Evolutionary conservation across 2,113 vertebrate species (phyloP).

Genomic region (Dendrocopos noguchii): DNA sequence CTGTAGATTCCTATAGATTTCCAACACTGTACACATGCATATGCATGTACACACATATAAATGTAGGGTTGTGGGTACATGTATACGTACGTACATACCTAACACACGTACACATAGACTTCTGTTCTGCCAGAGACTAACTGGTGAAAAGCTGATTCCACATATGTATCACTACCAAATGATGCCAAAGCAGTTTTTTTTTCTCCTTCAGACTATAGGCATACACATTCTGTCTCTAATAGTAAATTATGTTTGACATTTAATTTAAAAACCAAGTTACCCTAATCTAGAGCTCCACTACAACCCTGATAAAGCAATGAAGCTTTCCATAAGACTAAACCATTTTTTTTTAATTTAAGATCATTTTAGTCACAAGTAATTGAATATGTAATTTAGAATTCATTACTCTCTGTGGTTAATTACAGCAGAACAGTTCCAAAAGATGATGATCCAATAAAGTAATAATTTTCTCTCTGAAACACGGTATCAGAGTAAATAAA

Average conservation of each 20-base stretch:
- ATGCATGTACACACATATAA: background rate
- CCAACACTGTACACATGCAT: background rate
- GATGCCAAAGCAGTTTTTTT: conserved; percentile 51
- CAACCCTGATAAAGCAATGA: conserved; percentile 60
- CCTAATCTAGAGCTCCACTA: conserved; percentile 67
- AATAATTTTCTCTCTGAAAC: conserved; percentile 60
- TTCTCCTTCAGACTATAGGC: conserved; percentile 3
- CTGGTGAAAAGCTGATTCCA: conserved; percentile 44
- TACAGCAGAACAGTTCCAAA: conserved; percentile 68
- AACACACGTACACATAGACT: background rate
- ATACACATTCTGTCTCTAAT: conserved; percentile 53
- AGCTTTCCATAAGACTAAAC: conserved; percentile 67
- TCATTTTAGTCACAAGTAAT: conserved; percentile 72
- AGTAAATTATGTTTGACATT: conserved; percentile 75
- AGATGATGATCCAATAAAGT: conserved; percentile 63
- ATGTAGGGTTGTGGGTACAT: background rate
- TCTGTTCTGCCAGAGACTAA: conserved; percentile 26
- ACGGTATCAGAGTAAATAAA: conserved; percentile 43
- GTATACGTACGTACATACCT: background rate
- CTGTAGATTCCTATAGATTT: background rate
- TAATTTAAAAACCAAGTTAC: conserved; percentile 76
- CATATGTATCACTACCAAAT: conserved; percentile 29
- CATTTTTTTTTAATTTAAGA: conserved; percentile 53
- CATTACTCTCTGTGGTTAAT: conserved; percentile 75
- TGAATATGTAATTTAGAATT: conserved; percentile 74